These are phyloP conservation scores for Pterostichus madidus DNA, from an alignment of 2,888 invertebrate species.

Conservation along the genomic window DNA sequence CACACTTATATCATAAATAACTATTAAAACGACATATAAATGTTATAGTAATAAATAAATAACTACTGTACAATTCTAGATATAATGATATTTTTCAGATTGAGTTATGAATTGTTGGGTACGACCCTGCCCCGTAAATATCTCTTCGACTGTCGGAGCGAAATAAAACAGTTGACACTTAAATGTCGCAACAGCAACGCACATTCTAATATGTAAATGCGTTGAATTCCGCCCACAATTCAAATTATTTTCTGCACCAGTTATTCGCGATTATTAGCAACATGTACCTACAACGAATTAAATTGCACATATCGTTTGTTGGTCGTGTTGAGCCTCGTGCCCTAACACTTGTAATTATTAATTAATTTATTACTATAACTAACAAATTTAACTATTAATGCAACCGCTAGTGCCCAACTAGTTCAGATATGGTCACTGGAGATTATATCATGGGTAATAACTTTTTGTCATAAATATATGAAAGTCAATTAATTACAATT, in stretches of 20 bases:
- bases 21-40: no score
- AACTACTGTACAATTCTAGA: no score
- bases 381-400: constrained; percentile 42
- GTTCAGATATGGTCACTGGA: constrained; percentile 13
- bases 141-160: constrained; percentile 21
- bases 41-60: no score
- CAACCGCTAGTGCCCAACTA: constrained; percentile 5
- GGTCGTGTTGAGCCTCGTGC: constrained; percentile 15
- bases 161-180: constrained; percentile 55
- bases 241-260: constrained; percentile 62
- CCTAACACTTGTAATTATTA: constrained; percentile 50
- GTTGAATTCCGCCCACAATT: constrained; percentile 58
- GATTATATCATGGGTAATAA: constrained; percentile 27
- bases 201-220: constrained; percentile 63
- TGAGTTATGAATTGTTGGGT: not conserved
- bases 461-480: constrained; percentile 36
- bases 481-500: constrained; percentile 15
- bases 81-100: no score
- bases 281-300: constrained; percentile 5
- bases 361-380: constrained; percentile 50
- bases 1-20: no score
- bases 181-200: constrained; percentile 54
- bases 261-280: constrained; percentile 58
- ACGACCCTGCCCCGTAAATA: constrained; percentile 23
- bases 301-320: constrained; percentile 58